Conservation (phyloP, 2,797 vertebrate species). For the Myotis pilosus region DNA sequence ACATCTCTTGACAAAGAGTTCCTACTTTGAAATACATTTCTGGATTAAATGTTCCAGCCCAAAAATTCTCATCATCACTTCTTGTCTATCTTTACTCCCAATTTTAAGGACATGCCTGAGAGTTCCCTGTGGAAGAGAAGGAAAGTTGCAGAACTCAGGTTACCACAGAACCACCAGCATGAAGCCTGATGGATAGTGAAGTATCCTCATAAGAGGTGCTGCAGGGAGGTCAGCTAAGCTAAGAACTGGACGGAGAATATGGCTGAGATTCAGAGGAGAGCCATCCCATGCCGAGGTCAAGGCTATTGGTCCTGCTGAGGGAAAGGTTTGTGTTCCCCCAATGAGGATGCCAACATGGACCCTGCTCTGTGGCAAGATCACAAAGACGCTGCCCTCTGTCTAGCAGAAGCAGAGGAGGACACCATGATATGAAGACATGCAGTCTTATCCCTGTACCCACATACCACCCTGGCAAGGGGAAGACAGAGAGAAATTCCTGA, state of each 20-base stretch:
- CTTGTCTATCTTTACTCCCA: not conserved
- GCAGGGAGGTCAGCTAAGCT: not conserved
- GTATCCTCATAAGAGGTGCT: not conserved
- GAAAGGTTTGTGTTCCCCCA: not conserved
- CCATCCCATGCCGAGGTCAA: not conserved
- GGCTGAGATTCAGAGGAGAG: not conserved
- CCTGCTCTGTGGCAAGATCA: not conserved
- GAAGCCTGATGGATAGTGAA: not conserved
- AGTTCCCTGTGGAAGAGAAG: not conserved
- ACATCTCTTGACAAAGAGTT: not conserved
- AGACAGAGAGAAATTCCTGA: not conserved
- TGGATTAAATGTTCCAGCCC: not conserved
- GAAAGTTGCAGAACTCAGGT: not conserved
- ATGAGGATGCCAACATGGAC: not conserved
- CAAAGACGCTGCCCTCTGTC: not conserved
- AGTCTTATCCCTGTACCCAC: not conserved
- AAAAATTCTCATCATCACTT: not conserved
- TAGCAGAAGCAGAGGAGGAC: not conserved
- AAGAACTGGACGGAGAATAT: accelerated
- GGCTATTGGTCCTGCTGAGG: not conserved
- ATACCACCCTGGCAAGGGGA: not conserved
- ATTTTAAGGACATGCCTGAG: not conserved
- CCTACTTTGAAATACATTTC: not conserved
- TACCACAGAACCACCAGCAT: not conserved
- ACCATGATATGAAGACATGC: not conserved